Percentiles rank a stretch among this genome's conserved stretches.
phyloP scores from a whole-genome alignment of 2,888 invertebrate species.

The Epinotia demarniana region DNA sequence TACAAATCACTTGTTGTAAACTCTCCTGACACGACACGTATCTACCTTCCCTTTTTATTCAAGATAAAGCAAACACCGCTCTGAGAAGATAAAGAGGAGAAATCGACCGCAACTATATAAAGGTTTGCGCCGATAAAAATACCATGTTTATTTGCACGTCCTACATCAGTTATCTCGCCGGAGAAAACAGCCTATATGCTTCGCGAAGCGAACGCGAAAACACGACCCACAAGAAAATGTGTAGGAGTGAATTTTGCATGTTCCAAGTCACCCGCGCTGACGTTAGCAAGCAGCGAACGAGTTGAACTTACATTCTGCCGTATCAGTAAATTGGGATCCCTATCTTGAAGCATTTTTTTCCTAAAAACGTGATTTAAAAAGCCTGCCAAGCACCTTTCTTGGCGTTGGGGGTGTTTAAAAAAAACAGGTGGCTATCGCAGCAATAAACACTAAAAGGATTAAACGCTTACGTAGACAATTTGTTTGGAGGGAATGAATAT shows the following conservation, averaged over 20 bases:
- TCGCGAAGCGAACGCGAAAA: conserved; percentile 59
- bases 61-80: conserved; percentile 83
- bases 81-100: conserved; percentile 81
- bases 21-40: conserved; percentile 69
- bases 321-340: conserved; percentile 81
- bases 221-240: conserved; percentile 56
- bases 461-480: conserved; percentile 57
- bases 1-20: conserved; percentile 62
- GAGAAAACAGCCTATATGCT: conserved; percentile 66
- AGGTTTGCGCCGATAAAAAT: conserved; percentile 84
- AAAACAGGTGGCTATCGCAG: conserved; percentile 60
- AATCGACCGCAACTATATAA: conserved; percentile 85
- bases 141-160: conserved; percentile 84
- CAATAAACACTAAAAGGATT: conserved; percentile 63
- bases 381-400: conserved; percentile 55
- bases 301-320: conserved; percentile 75
- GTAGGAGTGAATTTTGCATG: conserved; percentile 66
- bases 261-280: conserved; percentile 51
- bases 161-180: conserved; percentile 74
- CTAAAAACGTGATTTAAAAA: conserved; percentile 75
- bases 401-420: conserved; percentile 51
- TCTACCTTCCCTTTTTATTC: conserved; percentile 71
- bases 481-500: conserved; percentile 51
- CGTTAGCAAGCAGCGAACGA: conserved; percentile 58
- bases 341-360: conserved; percentile 71